Conservation (phyloP, 2,888 invertebrate species). For the Drosophila atripex region DNA sequence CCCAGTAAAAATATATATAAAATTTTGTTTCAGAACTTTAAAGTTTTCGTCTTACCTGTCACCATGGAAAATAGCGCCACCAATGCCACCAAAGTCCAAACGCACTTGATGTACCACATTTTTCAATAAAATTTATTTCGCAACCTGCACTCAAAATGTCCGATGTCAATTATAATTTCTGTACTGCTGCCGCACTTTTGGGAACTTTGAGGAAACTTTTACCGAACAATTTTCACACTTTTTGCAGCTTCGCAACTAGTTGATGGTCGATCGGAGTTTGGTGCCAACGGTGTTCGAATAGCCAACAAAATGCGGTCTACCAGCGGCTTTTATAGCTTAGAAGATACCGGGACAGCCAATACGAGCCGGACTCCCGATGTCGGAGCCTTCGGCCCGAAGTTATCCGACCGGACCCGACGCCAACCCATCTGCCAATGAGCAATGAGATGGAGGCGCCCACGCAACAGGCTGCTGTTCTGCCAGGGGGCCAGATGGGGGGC, state of each 20-base stretch:
- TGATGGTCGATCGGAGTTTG: constrained; percentile 47
- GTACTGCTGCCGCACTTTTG: constrained; percentile 12
- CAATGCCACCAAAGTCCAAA: constrained; percentile 61
- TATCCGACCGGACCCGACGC: constrained; percentile 24
- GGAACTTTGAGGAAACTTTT: constrained; percentile 21
- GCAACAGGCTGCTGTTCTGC: constrained; percentile 57
- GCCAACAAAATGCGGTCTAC: constrained; percentile 68
- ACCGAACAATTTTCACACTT: constrained; percentile 21
- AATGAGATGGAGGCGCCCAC: constrained; percentile 45
- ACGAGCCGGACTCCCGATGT: constrained; percentile 56
- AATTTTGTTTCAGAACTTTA: not conserved
- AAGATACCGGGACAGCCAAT: constrained; percentile 68
- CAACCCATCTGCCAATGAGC: constrained; percentile 63
- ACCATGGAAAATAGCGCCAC: constrained; percentile 65
- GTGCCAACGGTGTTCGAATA: constrained; percentile 65
- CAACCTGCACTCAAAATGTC: constrained; percentile 28
- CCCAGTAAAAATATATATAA: no score
- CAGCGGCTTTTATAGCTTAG: constrained; percentile 78
- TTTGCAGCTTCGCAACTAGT: constrained; percentile 27
- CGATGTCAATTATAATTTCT: constrained; percentile 37
- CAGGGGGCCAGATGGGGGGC: not conserved
- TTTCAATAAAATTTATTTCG: constrained; percentile 24
- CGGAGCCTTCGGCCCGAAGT: constrained; percentile 53
- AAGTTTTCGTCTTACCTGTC: constrained; percentile 60
- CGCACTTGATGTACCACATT: constrained; percentile 66